Conservation (phyloP, 2,888 invertebrate species). For the Trachelus iudaicus region DNA sequence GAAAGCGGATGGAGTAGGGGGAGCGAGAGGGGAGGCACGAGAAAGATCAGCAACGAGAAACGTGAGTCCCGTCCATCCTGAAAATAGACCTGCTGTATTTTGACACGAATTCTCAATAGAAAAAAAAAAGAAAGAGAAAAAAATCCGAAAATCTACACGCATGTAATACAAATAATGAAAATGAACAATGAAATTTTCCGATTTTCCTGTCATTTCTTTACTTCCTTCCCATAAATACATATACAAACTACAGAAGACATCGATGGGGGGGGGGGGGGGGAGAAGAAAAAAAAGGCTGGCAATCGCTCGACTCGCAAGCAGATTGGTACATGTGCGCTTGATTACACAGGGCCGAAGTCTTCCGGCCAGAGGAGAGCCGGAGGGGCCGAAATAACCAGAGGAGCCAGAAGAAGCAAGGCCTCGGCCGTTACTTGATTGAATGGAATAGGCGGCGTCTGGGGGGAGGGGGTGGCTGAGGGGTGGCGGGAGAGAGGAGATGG, state of each 20-base stretch:
- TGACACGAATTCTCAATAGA: not conserved
- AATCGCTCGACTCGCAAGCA: not conserved
- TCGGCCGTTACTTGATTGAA: constrained; percentile 6
- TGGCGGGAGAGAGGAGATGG: not conserved
- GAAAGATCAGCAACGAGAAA: not conserved
- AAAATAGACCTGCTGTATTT: not conserved
- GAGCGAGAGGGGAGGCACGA: not conserved
- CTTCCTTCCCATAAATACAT: not conserved
- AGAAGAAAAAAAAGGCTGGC: constrained; percentile 2
- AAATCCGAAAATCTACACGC: not conserved
- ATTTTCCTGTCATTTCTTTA: not conserved
- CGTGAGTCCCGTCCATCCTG: not conserved
- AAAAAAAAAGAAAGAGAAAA: not conserved
- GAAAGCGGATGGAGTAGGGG: constrained; percentile 13
- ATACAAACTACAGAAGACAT: not conserved
- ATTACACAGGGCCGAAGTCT: constrained; percentile 1
- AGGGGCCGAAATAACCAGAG: not conserved
- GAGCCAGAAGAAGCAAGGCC: not conserved
- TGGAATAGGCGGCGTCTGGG: not conserved
- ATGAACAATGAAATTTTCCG: not conserved
- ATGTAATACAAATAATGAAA: not conserved
- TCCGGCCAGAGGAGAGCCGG: not conserved
- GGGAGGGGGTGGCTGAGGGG: no score
- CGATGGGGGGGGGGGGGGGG: not conserved
- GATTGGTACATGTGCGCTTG: constrained; percentile 11